phyloP scores from a whole-genome alignment of 2,797 vertebrate species.

The Balearica regulorum region DNA sequence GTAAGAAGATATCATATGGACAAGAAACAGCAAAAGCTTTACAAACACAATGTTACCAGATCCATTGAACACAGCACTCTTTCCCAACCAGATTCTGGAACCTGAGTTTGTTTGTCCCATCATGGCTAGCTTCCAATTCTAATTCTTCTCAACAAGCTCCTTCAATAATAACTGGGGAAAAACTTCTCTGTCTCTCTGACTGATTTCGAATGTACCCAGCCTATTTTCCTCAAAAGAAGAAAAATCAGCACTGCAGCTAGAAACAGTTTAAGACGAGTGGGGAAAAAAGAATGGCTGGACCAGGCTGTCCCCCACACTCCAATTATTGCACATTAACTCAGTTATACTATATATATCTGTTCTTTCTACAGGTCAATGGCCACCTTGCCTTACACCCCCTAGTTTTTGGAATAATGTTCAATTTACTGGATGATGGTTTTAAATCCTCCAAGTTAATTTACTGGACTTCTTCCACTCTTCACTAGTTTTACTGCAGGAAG shows the following conservation, averaged over 20 bases:
- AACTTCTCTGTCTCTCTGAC: neutral
- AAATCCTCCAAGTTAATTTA: neutral
- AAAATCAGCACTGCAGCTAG: neutral
- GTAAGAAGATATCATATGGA: neutral
- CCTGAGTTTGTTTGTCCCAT: neutral
- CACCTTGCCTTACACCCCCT: neutral
- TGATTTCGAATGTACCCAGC: neutral
- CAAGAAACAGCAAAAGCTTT: neutral
- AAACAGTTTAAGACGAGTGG: fast-evolving
- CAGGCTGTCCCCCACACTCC: neutral
- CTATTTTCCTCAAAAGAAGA: neutral
- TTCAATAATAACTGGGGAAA: neutral
- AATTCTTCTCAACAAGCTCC: neutral
- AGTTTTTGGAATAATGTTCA: neutral
- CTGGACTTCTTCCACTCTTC: neutral
- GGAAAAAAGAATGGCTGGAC: neutral
- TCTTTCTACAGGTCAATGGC: neutral
- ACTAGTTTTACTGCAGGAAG: neutral
- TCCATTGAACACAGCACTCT: neutral
- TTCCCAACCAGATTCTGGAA: neutral
- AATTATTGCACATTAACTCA: neutral
- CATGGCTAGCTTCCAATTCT: neutral
- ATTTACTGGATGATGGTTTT: neutral
- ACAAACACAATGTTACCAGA: neutral
- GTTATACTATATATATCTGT: neutral